Evolutionary conservation across 2,113 vertebrate species (phyloP).

Genomic region (Vicugna pacos): DNA sequence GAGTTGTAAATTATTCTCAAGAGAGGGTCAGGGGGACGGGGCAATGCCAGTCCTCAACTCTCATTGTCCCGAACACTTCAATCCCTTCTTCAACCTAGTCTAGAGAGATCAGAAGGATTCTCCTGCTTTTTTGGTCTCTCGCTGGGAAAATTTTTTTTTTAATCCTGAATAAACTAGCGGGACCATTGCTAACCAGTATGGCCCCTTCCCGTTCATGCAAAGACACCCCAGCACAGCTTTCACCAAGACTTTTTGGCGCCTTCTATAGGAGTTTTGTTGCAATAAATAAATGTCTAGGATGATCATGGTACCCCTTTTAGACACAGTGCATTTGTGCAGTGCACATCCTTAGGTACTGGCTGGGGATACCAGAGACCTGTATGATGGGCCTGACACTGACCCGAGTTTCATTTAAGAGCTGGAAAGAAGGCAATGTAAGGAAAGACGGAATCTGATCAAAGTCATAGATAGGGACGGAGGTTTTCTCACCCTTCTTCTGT

Average conservation of each 20-base stretch:
- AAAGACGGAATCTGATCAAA: background rate
- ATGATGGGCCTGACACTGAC: background rate
- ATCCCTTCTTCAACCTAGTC: background rate
- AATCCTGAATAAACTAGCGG: background rate
- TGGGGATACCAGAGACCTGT: background rate
- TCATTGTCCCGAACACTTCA: background rate
- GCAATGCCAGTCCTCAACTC: background rate
- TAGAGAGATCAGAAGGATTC: background rate
- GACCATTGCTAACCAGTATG: background rate
- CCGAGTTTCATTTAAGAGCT: background rate
- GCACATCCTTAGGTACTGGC: background rate
- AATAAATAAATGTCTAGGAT: background rate
- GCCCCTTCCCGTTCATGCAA: background rate
- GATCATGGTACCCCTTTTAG: background rate
- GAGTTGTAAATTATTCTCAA: background rate
- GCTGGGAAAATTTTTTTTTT: background rate
- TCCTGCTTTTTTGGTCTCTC: background rate
- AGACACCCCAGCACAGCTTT: background rate
- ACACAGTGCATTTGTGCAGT: background rate
- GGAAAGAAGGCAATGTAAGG: background rate
- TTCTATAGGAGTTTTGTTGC: background rate
- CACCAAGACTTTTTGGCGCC: background rate
- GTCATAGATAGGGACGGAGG: background rate
- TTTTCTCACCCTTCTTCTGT: rapidly evolving
- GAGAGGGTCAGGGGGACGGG: background rate